A percentile compares a stretch with the other conserved stretches of the same genome.
Evolutionary conservation across 2,113 vertebrate species (phyloP).

Genomic region (Speoplatyrhinus poulsoni): DNA sequence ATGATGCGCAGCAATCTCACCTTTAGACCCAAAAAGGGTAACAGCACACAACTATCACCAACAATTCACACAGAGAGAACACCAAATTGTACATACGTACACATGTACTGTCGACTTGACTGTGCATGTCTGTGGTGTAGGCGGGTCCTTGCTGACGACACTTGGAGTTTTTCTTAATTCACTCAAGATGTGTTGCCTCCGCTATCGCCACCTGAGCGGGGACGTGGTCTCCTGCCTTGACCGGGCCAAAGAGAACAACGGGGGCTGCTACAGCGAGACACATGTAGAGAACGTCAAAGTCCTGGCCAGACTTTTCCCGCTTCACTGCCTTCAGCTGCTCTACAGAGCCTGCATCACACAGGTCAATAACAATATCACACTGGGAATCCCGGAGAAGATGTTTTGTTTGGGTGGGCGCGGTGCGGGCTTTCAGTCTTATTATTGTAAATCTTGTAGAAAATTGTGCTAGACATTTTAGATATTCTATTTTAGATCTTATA

Average conservation of each 20-base stretch:
- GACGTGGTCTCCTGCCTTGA: constrained; percentile 79
- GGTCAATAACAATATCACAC: constrained; percentile 21
- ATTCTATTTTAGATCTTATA: too few relatives aligned
- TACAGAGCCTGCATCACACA: constrained; percentile 86
- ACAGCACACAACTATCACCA: neutral
- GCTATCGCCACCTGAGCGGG: constrained; percentile 64
- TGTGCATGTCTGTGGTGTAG: constrained; percentile 33
- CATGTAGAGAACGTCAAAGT: constrained; percentile 85
- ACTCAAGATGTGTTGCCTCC: constrained; percentile 71
- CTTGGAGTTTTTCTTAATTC: constrained; percentile 81
- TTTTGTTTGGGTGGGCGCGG: too few relatives aligned
- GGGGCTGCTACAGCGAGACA: constrained; percentile 79
- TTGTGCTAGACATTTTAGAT: too few relatives aligned
- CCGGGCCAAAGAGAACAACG: constrained; percentile 83
- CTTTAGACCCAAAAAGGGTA: constrained; percentile 86
- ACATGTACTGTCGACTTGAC: neutral
- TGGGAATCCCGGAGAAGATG: too few relatives aligned
- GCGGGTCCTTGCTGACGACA: constrained; percentile 76
- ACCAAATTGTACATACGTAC: neutral
- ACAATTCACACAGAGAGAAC: neutral
- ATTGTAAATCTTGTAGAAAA: too few relatives aligned
- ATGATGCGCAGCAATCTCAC: constrained; percentile 87
- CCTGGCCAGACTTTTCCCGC: constrained; percentile 81
- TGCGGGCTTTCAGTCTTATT: too few relatives aligned
- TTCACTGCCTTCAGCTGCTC: constrained; percentile 86